Conservation (phyloP, 2,888 invertebrate genomes). For the Phaonia tiefii region DNA sequence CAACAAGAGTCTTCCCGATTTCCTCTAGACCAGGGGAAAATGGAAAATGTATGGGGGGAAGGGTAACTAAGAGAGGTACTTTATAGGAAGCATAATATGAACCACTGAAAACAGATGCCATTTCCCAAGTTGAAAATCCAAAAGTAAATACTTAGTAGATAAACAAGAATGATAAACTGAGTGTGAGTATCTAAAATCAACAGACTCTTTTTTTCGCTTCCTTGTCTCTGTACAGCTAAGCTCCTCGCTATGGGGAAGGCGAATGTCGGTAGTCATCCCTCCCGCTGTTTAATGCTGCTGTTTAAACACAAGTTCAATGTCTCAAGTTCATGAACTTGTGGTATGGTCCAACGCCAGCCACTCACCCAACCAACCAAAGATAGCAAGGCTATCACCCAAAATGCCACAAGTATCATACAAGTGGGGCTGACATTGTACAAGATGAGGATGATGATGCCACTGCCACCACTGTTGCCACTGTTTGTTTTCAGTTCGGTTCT, state of each 20-base stretch:
- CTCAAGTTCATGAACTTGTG: slow-evolving; percentile 65
- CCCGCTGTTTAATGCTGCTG: neutral
- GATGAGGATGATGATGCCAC: neutral
- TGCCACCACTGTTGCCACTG: neutral
- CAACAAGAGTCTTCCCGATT: slow-evolving; percentile 32
- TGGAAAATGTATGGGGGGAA: neutral
- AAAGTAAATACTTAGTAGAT: slow-evolving; percentile 1
- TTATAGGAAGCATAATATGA: neutral
- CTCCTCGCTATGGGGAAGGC: neutral
- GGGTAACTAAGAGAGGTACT: slow-evolving; percentile 37
- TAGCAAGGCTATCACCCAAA: neutral
- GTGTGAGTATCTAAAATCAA: slow-evolving; percentile 31
- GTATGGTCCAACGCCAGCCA: slow-evolving; percentile 36
- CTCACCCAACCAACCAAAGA: neutral
- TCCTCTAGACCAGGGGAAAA: no score
- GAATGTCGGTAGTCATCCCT: neutral
- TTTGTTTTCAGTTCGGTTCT: neutral
- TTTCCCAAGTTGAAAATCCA: no score
- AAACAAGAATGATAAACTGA: slow-evolving; percentile 4
- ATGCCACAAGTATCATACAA: slow-evolving; percentile 27
- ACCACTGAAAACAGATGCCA: slow-evolving; percentile 50
- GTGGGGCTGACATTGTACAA: neutral
- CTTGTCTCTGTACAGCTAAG: neutral
- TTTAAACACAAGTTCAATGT: slow-evolving; percentile 60
- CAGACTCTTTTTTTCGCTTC: slow-evolving; percentile 21